Evolutionary conservation across 2,888 invertebrate species (phyloP).

Genomic region (Eudasyphora cyanicolor): DNA sequence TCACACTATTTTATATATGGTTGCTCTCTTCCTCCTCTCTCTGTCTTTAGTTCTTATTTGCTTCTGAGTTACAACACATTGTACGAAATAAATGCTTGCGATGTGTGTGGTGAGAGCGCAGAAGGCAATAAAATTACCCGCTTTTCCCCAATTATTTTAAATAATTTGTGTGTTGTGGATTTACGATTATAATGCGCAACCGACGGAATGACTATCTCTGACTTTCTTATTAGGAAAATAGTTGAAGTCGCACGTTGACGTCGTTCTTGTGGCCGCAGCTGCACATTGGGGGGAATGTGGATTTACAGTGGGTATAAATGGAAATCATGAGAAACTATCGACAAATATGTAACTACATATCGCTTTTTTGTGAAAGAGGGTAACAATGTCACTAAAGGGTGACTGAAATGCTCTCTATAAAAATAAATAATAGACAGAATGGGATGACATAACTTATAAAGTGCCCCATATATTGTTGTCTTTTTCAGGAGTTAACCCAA

Average conservation of each 20-base stretch:
- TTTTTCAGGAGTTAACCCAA: too few relatives aligned
- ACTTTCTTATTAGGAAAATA: neutral
- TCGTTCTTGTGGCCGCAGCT: neutral
- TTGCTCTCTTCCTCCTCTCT: neutral
- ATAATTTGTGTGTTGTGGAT: constrained; percentile 1
- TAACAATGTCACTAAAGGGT: too few relatives aligned
- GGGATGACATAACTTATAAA: too few relatives aligned
- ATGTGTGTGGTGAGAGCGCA: constrained; percentile 40
- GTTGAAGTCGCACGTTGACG: neutral
- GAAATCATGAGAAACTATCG: neutral
- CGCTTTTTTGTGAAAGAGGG: too few relatives aligned
- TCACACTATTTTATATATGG: neutral
- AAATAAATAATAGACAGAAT: too few relatives aligned
- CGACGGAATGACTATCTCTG: neutral
- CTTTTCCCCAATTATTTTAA: constrained; percentile 49
- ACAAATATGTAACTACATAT: too few relatives aligned
- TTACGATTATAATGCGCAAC: neutral
- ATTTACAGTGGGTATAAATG: neutral
- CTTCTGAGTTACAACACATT: constrained; percentile 32
- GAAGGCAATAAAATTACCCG: constrained; percentile 41
- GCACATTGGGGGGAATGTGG: neutral
- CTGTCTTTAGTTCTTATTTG: neutral
- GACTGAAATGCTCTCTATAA: too few relatives aligned
- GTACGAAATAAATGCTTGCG: too few relatives aligned
- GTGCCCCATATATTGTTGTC: too few relatives aligned